Base-by-base conservation (phyloP, 2,888 invertebrate genomes). In the Macrophya alboannulata region DNA sequence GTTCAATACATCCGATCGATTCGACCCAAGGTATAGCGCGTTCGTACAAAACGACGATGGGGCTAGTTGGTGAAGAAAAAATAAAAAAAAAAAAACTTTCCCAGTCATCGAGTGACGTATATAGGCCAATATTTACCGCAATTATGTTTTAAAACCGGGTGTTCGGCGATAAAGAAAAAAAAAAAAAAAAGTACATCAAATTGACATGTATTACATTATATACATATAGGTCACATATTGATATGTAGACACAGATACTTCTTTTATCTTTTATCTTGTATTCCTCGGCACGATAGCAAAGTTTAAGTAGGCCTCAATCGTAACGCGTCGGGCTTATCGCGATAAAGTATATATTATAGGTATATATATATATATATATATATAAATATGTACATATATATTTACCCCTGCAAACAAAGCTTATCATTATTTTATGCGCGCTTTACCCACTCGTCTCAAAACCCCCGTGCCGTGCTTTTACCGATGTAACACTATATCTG, bases 401-500 rank as follows among this genome's bases (percentile, higher is more conserved):
- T 81, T 43, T 62, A 4, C 62, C 43, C 37, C 15, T 31, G 62
- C 43, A 81, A 81, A 81, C 81, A 62, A 43, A 43, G 81, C 81
- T 81, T 81, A 81, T 81, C 81, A 12, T 43, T 81, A 62, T 81
- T 81, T 43, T 62, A 62, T 15, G 25, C 59, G 17, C 62, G 31
- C 43, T 81, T 77, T 55, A 55, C 15, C 77, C 77, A 77, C 77
- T 77, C 55, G 51, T 77, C 45, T 74, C n/a, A 17, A 37, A 31
- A 40, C 40, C 37, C 71, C 71, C 37, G n/a, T 55, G 55, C 55
- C n/a, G n/a, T 55, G 62, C 62, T 62, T 62, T 62, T 62, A 62
- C 62, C 10, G 25, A 21, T 62, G 62, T 62, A 62, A 62, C 62
- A 62, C 25, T 62, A 62, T 62, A 62, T 40, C 40, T n/a, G 17